Evolutionary conservation across 2,888 invertebrate species (phyloP).

Genomic region (Colletes collaris): DNA sequence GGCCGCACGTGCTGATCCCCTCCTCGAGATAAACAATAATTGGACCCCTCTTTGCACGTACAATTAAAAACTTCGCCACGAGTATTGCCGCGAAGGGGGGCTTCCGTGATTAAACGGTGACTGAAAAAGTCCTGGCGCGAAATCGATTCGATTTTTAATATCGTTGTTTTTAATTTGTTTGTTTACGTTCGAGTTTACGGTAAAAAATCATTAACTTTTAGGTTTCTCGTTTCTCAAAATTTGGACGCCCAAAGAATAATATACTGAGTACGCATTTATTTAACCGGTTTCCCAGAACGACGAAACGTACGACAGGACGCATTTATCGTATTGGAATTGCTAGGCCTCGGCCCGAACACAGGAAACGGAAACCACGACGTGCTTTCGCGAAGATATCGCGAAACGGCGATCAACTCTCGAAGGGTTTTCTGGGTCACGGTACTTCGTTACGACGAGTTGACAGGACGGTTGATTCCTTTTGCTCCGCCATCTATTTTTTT

Average conservation of each 20-base stretch:
- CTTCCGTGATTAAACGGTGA: conserved; percentile 12
- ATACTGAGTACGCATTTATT: not conserved
- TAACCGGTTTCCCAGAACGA: conserved; percentile 8
- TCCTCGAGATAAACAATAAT: conserved; percentile 32
- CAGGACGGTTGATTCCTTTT: conserved; percentile 15
- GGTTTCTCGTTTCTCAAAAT: not conserved
- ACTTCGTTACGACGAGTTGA: conserved; percentile 12
- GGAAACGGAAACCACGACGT: conserved; percentile 70
- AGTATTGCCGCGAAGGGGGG: not conserved
- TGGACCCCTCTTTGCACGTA: conserved; percentile 8
- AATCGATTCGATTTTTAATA: no score
- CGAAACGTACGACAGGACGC: conserved; percentile 52
- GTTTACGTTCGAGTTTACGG: no score
- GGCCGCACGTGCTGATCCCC: conserved; percentile 47
- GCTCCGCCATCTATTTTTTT: not conserved
- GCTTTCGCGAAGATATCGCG: conserved; percentile 61
- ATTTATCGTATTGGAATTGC: conserved; percentile 56
- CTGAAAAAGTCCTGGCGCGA: not conserved
- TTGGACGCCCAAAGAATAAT: no score
- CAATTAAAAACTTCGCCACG: conserved; percentile 30
- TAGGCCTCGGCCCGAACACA: conserved; percentile 60
- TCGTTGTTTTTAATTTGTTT: no score
- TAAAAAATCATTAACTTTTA: not conserved
- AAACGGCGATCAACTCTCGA: conserved; percentile 51
- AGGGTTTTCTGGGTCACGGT: conserved; percentile 61